Base-by-base conservation (phyloP, 1,140 invertebrate species). In the Micrasema longulum region DNA sequence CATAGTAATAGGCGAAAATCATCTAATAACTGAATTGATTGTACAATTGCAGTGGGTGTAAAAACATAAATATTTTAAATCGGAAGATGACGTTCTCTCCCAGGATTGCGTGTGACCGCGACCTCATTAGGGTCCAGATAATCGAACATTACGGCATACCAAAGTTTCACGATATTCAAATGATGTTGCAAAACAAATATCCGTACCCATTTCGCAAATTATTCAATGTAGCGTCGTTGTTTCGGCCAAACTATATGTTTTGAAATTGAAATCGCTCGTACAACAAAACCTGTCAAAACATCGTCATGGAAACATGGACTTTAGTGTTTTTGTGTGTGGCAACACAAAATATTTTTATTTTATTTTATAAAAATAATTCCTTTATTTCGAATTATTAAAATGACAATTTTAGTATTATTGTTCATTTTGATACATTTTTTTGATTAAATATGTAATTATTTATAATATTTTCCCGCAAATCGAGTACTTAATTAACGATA, bases 281-380 rank as follows among this genome's bases (percentile, higher is more conserved):
- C 23, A 48, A 62, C 57, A 50, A 63, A 60, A 69, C 36, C 55
- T 69, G 68, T 69, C 68, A 69, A 62, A 69, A 60, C 35, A 69
- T 69, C 57, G 68, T 23, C 55, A 69, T 69, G 68, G 68, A 69
- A 31, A 69, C 55, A 43, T 35, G 43, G 63, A 66, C 35, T 35
- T 57, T 57, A n/a, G 14, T 57, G n/a, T 14, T 57, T 16, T 2
- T 57, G n/a, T 31, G 14, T 14, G 14, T 63, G 14, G 57, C 38
- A 63, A 38, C 57, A 52, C n/a, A 45, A n/a, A n/a, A n/a, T n/a
- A n/a, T n/a, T n/a, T n/a, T n/a, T n/a, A n/a, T n/a, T n/a, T n/a
- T n/a, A n/a, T n/a, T n/a, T n/a, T n/a, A n/a, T n/a, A n/a, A n/a
- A n/a, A n/a, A n/a, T n/a, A n/a, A n/a, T n/a, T n/a, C n/a, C n/a